Evolutionary conservation across 2,113 vertebrate species (phyloP).

Genomic region (Muscicapa adusta): DNA sequence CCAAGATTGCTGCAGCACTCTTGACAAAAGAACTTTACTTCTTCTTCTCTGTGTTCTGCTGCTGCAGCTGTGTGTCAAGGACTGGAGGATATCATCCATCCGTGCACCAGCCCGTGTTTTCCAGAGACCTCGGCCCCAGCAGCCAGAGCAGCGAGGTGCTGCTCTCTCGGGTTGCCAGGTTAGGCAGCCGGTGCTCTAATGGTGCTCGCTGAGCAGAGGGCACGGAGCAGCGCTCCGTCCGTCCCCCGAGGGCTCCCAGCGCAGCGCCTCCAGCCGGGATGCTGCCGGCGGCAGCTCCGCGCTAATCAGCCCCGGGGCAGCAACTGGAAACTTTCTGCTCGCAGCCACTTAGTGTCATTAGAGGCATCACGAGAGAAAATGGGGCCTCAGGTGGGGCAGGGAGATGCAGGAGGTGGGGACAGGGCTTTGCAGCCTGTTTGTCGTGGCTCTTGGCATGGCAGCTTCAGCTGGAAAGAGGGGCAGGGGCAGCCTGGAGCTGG

Average conservation of each 20-base stretch:
- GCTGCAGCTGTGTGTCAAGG: background rate
- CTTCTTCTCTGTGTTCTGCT: background rate
- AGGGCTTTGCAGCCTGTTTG: background rate
- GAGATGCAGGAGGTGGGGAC: background rate
- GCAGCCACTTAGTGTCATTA: conserved; percentile 63
- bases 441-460: background rate
- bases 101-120: background rate
- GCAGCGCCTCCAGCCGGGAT: background rate
- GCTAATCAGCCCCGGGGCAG: conserved; percentile 39
- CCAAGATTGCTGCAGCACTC: background rate
- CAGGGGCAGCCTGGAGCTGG: background rate
- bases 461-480: background rate
- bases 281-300: background rate
- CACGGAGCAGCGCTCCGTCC: conserved; percentile 10
- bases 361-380: conserved; percentile 10
- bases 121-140: background rate
- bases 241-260: conserved; percentile 25
- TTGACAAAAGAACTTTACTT: background rate
- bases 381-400: background rate
- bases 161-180: background rate
- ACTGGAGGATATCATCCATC: background rate
- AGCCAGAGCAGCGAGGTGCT: background rate
- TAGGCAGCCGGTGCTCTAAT: conserved; percentile 30
- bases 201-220: conserved; percentile 6
- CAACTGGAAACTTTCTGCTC: conserved; percentile 42